These are phyloP conservation scores for Onychorhynchus coronatus DNA, from an alignment of 2,113 vertebrate species.

Conservation along the genomic window DNA sequence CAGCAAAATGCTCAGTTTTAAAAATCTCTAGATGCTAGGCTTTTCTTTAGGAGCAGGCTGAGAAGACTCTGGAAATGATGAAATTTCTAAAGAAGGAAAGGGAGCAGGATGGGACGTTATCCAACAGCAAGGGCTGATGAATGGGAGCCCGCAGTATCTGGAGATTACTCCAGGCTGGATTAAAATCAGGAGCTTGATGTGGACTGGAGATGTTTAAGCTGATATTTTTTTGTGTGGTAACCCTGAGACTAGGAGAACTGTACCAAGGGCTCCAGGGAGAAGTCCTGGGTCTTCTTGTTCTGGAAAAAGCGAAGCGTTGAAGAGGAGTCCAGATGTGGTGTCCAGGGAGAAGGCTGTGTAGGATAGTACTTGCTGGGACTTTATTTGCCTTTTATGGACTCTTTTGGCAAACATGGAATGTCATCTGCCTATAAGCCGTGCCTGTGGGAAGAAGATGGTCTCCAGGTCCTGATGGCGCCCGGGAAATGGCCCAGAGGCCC, in stretches of 20 bases:
- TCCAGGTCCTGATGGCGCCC: neutral
- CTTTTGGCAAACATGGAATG: neutral
- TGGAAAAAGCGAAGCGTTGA: neutral
- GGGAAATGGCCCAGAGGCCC: neutral
- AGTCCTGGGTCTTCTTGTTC: neutral
- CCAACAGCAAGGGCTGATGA: neutral
- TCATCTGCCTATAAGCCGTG: neutral
- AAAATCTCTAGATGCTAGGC: neutral
- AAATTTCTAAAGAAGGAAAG: neutral
- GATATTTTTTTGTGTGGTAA: neutral
- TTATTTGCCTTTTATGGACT: slow-evolving; percentile 24
- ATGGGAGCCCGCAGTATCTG: neutral
- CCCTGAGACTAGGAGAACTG: neutral
- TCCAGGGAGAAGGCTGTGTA: neutral
- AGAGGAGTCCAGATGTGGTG: slow-evolving; percentile 39
- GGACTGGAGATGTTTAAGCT: neutral
- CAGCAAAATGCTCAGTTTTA: neutral
- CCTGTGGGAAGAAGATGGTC: neutral
- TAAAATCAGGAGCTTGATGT: neutral
- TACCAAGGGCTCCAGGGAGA: neutral
- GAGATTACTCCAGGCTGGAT: neutral
- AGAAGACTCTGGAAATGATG: neutral
- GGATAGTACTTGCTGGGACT: neutral
- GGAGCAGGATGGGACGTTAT: neutral
- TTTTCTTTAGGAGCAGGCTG: neutral